These are phyloP conservation scores for Pediacus dermestoides DNA, from an alignment of 2,888 invertebrate species.

Conservation along the genomic window DNA sequence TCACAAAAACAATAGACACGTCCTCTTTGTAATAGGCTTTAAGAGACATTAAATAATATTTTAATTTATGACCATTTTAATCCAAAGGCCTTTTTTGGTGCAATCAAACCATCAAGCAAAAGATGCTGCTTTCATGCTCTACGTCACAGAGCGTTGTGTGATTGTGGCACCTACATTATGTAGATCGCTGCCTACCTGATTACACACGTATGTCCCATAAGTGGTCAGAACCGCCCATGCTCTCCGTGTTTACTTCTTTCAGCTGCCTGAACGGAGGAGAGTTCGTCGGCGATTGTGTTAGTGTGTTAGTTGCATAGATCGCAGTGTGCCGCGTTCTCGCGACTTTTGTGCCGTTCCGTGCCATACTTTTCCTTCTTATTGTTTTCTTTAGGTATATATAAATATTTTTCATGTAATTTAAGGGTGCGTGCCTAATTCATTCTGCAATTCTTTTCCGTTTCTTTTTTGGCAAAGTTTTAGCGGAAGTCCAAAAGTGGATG, in stretches of 20 bases:
- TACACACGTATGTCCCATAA: constrained; percentile 32
- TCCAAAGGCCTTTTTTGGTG: too few relatives aligned
- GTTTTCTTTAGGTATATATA: neutral
- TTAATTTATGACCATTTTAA: too few relatives aligned
- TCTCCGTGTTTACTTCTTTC: constrained; percentile 32
- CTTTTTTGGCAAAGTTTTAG: constrained; percentile 1
- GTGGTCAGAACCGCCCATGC: constrained; percentile 34
- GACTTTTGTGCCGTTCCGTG: constrained; percentile 1
- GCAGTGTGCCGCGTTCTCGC: constrained; percentile 10
- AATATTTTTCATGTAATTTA: neutral
- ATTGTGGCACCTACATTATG: constrained; percentile 19
- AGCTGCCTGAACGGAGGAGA: too few relatives aligned
- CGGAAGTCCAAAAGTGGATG: neutral
- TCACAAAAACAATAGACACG: too few relatives aligned
- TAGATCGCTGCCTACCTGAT: constrained; percentile 32
- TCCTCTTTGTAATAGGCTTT: too few relatives aligned
- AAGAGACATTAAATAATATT: too few relatives aligned
- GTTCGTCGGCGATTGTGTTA: too few relatives aligned
- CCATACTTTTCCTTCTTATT: constrained; percentile 2
- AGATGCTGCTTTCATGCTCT: too few relatives aligned
- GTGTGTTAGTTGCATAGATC: constrained; percentile 40
- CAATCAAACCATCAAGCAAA: too few relatives aligned
- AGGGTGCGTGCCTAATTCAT: too few relatives aligned
- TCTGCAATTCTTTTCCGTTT: too few relatives aligned
- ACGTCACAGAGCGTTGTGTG: too few relatives aligned